phyloP scores from a whole-genome alignment of 2,888 invertebrate species.

The Stenoptilia bipunctidactyla region DNA sequence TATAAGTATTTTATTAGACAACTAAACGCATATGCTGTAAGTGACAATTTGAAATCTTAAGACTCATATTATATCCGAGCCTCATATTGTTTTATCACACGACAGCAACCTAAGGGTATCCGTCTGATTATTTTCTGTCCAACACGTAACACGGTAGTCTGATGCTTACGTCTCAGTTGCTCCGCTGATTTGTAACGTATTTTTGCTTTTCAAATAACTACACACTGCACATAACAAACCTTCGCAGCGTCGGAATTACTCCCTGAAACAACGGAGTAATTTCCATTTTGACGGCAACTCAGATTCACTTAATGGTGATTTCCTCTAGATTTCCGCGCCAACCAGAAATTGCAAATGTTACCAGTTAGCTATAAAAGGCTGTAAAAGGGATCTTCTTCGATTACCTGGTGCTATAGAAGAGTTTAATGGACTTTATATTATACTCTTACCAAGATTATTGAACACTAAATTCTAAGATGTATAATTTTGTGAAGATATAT shows the following conservation, averaged over 20 bases:
- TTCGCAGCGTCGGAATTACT: constrained; percentile 20
- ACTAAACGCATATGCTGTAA: too few relatives aligned
- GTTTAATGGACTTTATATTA: background rate
- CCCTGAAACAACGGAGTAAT: background rate
- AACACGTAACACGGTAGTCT: constrained; percentile 62
- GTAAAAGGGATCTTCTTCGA: background rate
- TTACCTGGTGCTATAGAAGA: constrained; percentile 1
- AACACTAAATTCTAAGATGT: background rate
- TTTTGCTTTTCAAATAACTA: constrained; percentile 33
- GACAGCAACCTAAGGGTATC: too few relatives aligned
- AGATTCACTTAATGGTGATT: constrained; percentile 1
- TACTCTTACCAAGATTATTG: background rate
- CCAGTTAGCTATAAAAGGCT: background rate
- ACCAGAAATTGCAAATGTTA: background rate
- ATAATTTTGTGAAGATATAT: background rate
- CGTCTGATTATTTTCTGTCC: constrained; percentile 64
- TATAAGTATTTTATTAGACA: too few relatives aligned
- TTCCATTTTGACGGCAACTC: background rate
- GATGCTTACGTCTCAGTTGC: constrained; percentile 61
- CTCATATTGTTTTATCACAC: too few relatives aligned
- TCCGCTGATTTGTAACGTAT: constrained; percentile 41
- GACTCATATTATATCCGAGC: too few relatives aligned
- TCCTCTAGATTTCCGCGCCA: background rate
- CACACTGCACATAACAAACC: constrained; percentile 36
- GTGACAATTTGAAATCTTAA: too few relatives aligned